Evolutionary conservation across 2,888 invertebrate species (phyloP).

Genomic region (Odontocolon sp.): DNA sequence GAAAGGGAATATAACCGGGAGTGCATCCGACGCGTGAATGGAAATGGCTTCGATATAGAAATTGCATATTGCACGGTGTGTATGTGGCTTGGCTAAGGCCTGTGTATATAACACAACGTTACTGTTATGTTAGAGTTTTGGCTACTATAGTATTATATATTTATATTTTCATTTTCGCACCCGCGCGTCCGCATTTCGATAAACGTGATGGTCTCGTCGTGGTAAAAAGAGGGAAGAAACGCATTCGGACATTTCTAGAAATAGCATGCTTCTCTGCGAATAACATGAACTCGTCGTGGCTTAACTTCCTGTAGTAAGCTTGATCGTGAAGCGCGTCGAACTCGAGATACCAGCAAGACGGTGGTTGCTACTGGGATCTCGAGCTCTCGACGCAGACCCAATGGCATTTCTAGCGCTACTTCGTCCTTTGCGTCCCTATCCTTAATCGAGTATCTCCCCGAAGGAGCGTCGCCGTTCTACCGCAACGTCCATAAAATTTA

Average conservation of each 20-base stretch:
- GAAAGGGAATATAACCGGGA: slow-evolving; percentile 36
- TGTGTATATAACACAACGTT: slow-evolving; percentile 17
- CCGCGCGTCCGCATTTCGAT: slow-evolving; percentile 31
- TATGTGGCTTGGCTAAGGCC: slow-evolving; percentile 30
- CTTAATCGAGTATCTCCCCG: slow-evolving; percentile 51
- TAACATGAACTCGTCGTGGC: slow-evolving; percentile 6
- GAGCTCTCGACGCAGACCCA: not conserved
- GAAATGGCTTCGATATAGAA: slow-evolving; percentile 58
- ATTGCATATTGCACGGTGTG: slow-evolving; percentile 57
- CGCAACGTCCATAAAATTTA: slow-evolving; percentile 52
- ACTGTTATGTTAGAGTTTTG: slow-evolving; percentile 34
- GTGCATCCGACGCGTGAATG: slow-evolving; percentile 52
- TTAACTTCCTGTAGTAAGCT: not conserved
- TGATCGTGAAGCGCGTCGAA: slow-evolving; percentile 1
- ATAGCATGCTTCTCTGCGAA: slow-evolving; percentile 13
- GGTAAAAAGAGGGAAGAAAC: slow-evolving; percentile 4
- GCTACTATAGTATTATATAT: slow-evolving; percentile 39
- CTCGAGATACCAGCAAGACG: not conserved
- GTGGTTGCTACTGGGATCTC: not conserved
- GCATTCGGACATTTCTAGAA: slow-evolving; percentile 3
- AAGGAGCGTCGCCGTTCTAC: slow-evolving; percentile 11
- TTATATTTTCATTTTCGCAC: slow-evolving; percentile 46
- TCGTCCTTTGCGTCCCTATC: slow-evolving; percentile 12
- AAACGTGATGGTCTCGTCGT: slow-evolving; percentile 4
- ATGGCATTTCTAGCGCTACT: slow-evolving; percentile 3